Evolutionary conservation across 2,888 invertebrate genomes (phyloP).

Genomic region (Cryptocheilus praepositus): DNA sequence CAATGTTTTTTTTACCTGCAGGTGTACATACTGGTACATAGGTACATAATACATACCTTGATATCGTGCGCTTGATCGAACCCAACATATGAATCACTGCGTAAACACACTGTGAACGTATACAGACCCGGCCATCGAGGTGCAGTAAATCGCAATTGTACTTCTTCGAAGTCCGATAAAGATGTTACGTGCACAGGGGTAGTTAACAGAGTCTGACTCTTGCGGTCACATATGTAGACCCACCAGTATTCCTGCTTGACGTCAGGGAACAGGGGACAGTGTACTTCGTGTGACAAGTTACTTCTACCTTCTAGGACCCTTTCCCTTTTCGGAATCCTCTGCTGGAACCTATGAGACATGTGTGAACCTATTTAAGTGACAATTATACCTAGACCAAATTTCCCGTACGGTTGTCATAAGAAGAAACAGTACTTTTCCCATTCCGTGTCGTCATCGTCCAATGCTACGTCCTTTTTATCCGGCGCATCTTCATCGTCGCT

Average conservation of each 20-base stretch:
- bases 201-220: slow-evolving; percentile 92
- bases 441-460: slow-evolving; percentile 86
- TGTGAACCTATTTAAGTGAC: background rate
- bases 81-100: slow-evolving; percentile 95
- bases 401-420: background rate
- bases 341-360: slow-evolving; percentile 80
- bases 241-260: slow-evolving; percentile 99
- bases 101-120: slow-evolving; percentile 92
- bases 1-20: too few species aligned
- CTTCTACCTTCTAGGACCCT: slow-evolving; percentile 93
- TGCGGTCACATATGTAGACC: slow-evolving; percentile 98
- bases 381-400: background rate
- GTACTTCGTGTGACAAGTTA: slow-evolving; percentile 96
- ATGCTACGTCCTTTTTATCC: slow-evolving; percentile 79
- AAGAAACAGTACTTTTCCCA: slow-evolving; percentile 84
- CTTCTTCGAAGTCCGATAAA: slow-evolving; percentile 91
- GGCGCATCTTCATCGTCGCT: slow-evolving; percentile 76
- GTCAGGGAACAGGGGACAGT: slow-evolving; percentile 96
- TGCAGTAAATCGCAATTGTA: slow-evolving; percentile 95
- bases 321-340: slow-evolving; percentile 90
- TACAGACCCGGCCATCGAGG: slow-evolving; percentile 95
- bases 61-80: slow-evolving; percentile 97
- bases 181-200: slow-evolving; percentile 96
- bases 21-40: background rate
- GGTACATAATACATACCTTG: slow-evolving; percentile 79